Base-by-base conservation (phyloP, 2,113 vertebrate genomes). In the Pachycephala philippinensis region DNA sequence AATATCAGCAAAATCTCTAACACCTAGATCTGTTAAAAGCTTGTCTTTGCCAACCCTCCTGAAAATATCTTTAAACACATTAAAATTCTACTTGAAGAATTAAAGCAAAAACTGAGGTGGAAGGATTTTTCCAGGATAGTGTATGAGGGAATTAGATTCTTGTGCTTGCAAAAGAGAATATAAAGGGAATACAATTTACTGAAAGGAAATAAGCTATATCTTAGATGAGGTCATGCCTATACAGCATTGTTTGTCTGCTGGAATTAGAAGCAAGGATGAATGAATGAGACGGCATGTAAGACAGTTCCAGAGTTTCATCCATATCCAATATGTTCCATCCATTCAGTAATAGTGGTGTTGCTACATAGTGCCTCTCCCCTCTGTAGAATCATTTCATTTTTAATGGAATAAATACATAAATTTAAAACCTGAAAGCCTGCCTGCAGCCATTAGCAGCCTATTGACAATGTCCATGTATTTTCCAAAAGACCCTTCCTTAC, bases 381-480 rank as follows among this genome's bases (percentile, higher is more conserved):
- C 49, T 69, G 21, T 72, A 96, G 61, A 81, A 94, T 82, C 1
- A 95, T 72, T 94, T 96, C 57, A 61, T 94, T 96, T 95, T 95
- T 94, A 96, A 94, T 95, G 70, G 87, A 95, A 94, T 97, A 96
- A 95, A 97, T 87, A 70, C 78, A 94, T 91, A 93, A 91, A 94
- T 94, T 95, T 93, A 50, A 89, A 91, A 93, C 69, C 45, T 65
- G 74, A 82, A 87, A 69, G n/a, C 44, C 87, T 85, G 69, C 78
- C 84, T 96, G 94, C 91, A 97, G 96, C 95, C 95, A 95, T 95
- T 97, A 97, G 88, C 69, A 96, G 95, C 96, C 97, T 97, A 95
- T 96, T 97, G 78, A 90, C 65, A 93, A 80, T 11, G 49, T 78
- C 50, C 35, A 44, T 19, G 11, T 52, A 63, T 94, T 91, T 83